Base-by-base conservation (phyloP, 2,888 invertebrate genomes). In the Lamellibrachia satsuma region DNA sequence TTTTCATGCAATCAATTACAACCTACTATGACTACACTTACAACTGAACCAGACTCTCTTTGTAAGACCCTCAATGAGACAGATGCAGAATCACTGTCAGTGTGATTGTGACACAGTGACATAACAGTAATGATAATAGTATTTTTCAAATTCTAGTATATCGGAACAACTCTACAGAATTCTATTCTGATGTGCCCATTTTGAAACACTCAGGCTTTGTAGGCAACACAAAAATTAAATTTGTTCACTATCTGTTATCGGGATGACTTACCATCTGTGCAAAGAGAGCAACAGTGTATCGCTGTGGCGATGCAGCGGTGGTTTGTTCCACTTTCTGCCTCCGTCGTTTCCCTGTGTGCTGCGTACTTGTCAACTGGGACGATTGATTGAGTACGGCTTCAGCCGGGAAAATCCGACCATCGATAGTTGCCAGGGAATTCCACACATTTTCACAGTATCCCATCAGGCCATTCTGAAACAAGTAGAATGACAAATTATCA, bases 331-430 rank as follows among this genome's bases (percentile, higher is more conserved):
- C 75, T 75, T 75, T 75, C 75, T 75, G 75, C 22, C n/a, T 75
- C 93, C 92, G 94, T 94, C 90, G 95, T 94, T 93, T 94, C 93
- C 92, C 94, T 94, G 94, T 94, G 75, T 93, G 92, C 9, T 27
- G 57, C 4, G 52, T 8, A n/a, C 91, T 91, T 6, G 91, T 6
- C 52, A 39, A 8, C 52, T 91, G 55, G 57, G 55, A 57, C n/a
- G 90, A 90, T 39, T 51, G 52, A 52, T 57, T 90, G 22, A 95
- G 93, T 60, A 93, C 60, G 92, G 95, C 94, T 27, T 97, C 97
- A 3, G 97, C 96, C 93, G 98, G 97, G 95, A 97, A 97, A 3
- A 97, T 96, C 95, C 98, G 97, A 92, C 98, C 98, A 96, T 98
- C 98, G 95, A 98, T 97, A 93, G 98, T 97, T 96, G 98, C 97